Evolutionary conservation across 64 coral and sea anemone genomes (phyloP).

Genomic region (Actinia equina): DNA sequence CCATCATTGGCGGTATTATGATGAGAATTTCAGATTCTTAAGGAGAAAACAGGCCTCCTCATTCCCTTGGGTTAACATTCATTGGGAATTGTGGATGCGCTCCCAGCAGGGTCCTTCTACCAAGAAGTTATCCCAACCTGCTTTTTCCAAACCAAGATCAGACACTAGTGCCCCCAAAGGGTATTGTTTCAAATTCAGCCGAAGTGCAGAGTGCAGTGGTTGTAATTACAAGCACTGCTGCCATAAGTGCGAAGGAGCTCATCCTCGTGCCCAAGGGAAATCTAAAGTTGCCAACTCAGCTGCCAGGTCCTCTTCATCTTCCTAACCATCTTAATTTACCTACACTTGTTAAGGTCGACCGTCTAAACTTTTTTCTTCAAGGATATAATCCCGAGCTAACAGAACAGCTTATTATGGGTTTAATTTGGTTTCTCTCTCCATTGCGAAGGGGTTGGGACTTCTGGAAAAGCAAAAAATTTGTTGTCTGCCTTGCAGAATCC

Average conservation of each 20-base stretch:
- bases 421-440: slow-evolving; percentile 26
- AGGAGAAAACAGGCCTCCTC: not conserved
- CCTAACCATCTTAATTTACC: not conserved
- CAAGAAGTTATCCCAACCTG: not conserved
- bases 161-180: not conserved
- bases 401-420: slow-evolving; percentile 17
- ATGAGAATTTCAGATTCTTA: slow-evolving; percentile 36
- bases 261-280: not conserved
- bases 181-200: not conserved
- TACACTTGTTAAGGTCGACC: slow-evolving; percentile 33
- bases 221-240: not conserved
- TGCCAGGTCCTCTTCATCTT: not conserved
- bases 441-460: too few relatives aligned
- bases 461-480: not conserved
- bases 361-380: not conserved
- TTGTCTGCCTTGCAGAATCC: slow-evolving; percentile 17
- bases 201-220: not conserved
- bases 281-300: not conserved
- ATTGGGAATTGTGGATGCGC: slow-evolving; percentile 18
- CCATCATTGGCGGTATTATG: slow-evolving; percentile 30
- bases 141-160: not conserved
- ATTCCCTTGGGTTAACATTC: not conserved
- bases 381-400: not conserved
- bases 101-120: not conserved
- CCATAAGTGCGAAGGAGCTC: not conserved